A percentile compares a stretch with the other conserved stretches of the same genome.
Evolutionary conservation across 2,888 invertebrate species (phyloP).

Genomic region (Drosophila putrida): DNA sequence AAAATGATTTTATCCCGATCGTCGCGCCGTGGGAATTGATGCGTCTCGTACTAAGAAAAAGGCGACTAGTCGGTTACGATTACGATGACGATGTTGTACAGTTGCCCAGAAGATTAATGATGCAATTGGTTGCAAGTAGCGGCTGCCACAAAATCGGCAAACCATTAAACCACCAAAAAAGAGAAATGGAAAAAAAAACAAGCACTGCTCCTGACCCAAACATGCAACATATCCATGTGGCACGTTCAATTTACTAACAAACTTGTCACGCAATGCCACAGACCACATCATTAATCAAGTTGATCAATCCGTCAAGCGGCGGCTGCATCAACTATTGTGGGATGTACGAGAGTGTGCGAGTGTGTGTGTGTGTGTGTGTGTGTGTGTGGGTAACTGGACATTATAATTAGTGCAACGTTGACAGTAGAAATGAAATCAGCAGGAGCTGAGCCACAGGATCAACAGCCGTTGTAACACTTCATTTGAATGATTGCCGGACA

Average conservation of each 20-base stretch:
- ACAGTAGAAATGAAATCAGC: slow-evolving; percentile 41
- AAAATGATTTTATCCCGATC: slow-evolving; percentile 58
- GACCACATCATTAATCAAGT: slow-evolving; percentile 68
- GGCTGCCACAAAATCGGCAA: slow-evolving; percentile 16
- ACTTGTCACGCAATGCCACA: slow-evolving; percentile 78
- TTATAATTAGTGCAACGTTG: slow-evolving; percentile 70
- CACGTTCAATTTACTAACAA: slow-evolving; percentile 75
- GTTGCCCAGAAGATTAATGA: slow-evolving; percentile 46
- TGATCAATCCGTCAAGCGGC: slow-evolving; percentile 74
- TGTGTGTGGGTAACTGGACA: slow-evolving; percentile 48
- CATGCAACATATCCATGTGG: slow-evolving; percentile 39
- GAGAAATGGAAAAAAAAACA: not conserved
- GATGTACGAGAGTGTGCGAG: slow-evolving; percentile 12
- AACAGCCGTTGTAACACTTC: slow-evolving; percentile 43
- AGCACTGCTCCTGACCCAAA: slow-evolving; percentile 28
- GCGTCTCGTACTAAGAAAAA: not conserved
- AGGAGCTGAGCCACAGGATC: slow-evolving; percentile 22
- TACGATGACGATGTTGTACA: slow-evolving; percentile 19
- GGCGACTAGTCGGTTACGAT: not conserved
- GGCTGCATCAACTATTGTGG: slow-evolving; percentile 17
- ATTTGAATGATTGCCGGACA: slow-evolving; percentile 62
- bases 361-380: slow-evolving; percentile 16
- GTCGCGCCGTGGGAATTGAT: slow-evolving; percentile 67
- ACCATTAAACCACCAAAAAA: slow-evolving; percentile 42
- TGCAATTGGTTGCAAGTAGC: slow-evolving; percentile 15